Percentiles rank a stretch among this genome's conserved stretches.
These are phyloP conservation scores for Brassicogethes aeneus DNA, from an alignment of 2,888 invertebrate genomes.

Conservation along the genomic window DNA sequence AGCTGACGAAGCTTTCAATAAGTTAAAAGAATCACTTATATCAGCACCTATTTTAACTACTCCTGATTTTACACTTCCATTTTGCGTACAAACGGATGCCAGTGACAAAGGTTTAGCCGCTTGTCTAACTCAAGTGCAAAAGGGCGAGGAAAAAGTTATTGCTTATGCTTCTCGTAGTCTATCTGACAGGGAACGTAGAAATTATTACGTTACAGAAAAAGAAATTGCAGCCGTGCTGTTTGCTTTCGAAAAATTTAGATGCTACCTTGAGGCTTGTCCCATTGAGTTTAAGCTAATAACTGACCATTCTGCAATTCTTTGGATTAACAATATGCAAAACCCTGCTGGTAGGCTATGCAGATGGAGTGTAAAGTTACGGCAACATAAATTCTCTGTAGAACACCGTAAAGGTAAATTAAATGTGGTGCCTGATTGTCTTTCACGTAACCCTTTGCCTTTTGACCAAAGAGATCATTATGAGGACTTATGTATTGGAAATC, in stretches of 20 bases:
- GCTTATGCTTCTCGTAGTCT: slow-evolving; percentile 12
- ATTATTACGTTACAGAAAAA: slow-evolving; percentile 17
- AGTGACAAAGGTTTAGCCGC: slow-evolving; percentile 21
- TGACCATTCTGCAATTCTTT: slow-evolving; percentile 16
- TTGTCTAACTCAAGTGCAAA: slow-evolving; percentile 15
- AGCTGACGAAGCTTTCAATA: slow-evolving; percentile 8
- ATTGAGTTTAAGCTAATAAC: slow-evolving; percentile 18
- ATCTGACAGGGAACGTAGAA: slow-evolving; percentile 10
- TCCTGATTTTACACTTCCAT: slow-evolving; percentile 17
- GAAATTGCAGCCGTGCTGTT: slow-evolving; percentile 21
- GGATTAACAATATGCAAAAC: slow-evolving; percentile 10
- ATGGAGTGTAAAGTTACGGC: slow-evolving; percentile 9
- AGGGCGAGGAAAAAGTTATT: slow-evolving; percentile 12
- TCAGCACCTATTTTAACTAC: slow-evolving; percentile 14
- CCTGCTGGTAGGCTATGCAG: slow-evolving; percentile 8
- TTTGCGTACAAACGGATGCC: slow-evolving; percentile 23
- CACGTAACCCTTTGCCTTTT: not conserved
- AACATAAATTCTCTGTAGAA: slow-evolving; percentile 7
- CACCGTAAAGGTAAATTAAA: slow-evolving; percentile 8
- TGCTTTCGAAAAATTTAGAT: not conserved
- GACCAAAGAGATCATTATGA: too few relatives aligned
- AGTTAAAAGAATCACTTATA: slow-evolving; percentile 9
- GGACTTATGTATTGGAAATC: not conserved
- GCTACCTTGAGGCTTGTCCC: too few relatives aligned
- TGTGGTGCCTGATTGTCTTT: slow-evolving; percentile 7